Evolutionary conservation across 2,113 vertebrate species (phyloP).

Genomic region (Rhea pennata): DNA sequence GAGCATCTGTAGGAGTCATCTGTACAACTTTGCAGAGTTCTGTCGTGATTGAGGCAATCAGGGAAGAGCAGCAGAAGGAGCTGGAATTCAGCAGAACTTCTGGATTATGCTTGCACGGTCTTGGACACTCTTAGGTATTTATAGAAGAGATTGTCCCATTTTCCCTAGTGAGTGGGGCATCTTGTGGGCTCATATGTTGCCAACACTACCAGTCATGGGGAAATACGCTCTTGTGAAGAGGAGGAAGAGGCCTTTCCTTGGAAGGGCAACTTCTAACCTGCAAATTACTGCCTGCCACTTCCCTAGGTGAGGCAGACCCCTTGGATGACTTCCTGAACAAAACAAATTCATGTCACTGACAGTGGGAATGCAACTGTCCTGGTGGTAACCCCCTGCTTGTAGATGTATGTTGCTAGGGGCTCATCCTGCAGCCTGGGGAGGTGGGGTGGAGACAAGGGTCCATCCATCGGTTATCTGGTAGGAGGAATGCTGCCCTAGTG

Average conservation of each 20-base stretch:
- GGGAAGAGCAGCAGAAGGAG: not conserved
- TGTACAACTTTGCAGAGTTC: not conserved
- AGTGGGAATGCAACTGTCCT: not conserved
- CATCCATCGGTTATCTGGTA: not conserved
- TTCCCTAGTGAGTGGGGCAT: not conserved
- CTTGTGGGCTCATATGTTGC: not conserved
- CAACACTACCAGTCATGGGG: not conserved
- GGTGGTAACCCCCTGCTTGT: not conserved
- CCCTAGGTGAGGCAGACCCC: not conserved
- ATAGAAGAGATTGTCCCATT: not conserved
- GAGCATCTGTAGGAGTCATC: not conserved
- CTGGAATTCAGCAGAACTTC: not conserved
- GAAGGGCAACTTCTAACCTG: not conserved
- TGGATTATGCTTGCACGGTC: not conserved
- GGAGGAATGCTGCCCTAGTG: conserved; percentile 29
- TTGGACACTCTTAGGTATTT: not conserved
- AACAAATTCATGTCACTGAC: not conserved
- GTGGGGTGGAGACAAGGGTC: not conserved
- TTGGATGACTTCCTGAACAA: not conserved
- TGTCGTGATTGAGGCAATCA: not conserved
- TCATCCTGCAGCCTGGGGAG: not conserved
- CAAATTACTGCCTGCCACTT: not conserved
- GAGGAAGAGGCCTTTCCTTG: not conserved
- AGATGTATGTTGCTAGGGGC: not conserved
- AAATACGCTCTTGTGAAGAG: not conserved